Percentiles rank a stretch among this genome's conserved stretches.
Evolutionary conservation across 2,113 vertebrate species (phyloP).

Genomic region (Capra hircus): DNA sequence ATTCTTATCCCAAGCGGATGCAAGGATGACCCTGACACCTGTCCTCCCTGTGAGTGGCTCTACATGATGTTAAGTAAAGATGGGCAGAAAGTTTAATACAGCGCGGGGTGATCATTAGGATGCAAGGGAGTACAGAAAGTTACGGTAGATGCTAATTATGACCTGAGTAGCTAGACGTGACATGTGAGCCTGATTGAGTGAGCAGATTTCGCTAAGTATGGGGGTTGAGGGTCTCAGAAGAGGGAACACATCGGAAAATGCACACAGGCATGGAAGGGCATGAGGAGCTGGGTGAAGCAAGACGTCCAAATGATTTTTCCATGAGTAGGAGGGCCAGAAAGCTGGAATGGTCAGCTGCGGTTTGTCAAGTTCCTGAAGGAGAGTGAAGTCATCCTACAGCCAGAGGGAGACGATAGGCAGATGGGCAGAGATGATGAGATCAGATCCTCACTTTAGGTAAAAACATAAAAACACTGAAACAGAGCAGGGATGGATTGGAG

Average conservation of each 20-base stretch:
- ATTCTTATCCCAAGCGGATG: neutral
- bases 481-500: neutral
- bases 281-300: neutral
- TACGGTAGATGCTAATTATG: neutral
- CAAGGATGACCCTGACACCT: neutral
- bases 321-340: rapidly evolving
- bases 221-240: neutral
- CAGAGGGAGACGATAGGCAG: neutral
- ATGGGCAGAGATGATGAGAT: neutral
- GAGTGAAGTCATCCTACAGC: neutral
- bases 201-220: neutral
- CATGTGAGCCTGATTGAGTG: neutral
- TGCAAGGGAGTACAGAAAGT: neutral
- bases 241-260: neutral
- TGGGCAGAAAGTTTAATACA: rapidly evolving
- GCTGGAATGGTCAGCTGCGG: neutral
- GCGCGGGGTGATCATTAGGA: neutral
- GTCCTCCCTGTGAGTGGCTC: neutral
- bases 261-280: neutral
- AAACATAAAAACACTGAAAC: neutral
- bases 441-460: neutral
- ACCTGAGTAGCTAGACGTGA: neutral
- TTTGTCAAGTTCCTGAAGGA: neutral
- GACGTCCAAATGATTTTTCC: neutral
- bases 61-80: rapidly evolving